Conservation (phyloP, 2,888 invertebrate genomes). For the Coelopa pilipes region DNA sequence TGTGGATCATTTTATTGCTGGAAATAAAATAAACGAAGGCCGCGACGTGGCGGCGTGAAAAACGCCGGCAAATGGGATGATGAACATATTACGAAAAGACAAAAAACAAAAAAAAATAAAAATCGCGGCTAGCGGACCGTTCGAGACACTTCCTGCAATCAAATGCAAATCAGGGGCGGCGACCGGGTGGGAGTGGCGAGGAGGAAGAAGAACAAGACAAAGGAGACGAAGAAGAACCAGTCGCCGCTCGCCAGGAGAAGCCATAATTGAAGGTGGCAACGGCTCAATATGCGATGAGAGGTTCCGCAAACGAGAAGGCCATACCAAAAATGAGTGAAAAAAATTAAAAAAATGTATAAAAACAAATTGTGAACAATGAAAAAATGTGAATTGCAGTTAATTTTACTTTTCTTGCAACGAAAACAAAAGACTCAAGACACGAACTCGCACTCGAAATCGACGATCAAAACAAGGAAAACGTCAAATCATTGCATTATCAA, state of each 20-base stretch:
- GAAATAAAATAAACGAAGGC: slow-evolving; percentile 5
- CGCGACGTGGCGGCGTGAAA: no score
- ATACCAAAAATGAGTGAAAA: background rate
- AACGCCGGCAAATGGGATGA: no score
- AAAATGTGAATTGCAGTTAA: no score
- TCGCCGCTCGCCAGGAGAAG: background rate
- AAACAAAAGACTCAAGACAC: slow-evolving; percentile 17
- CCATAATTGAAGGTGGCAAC: background rate
- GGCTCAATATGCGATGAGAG: background rate
- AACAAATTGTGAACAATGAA: no score
- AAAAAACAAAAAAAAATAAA: no score
- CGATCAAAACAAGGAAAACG: no score
- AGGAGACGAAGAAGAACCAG: background rate
- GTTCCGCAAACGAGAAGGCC: background rate
- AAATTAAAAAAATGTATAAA: background rate
- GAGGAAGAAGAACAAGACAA: background rate
- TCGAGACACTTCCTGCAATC: background rate
- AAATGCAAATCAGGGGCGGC: background rate
- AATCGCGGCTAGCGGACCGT: background rate
- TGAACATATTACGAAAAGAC: no score
- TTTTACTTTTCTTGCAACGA: background rate
- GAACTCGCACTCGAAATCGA: background rate
- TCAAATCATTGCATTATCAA: no score
- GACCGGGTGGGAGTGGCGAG: background rate
- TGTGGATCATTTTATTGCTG: background rate